phyloP scores from a whole-genome alignment of 2,113 vertebrate genomes.

The Sapayoa aenigma region DNA sequence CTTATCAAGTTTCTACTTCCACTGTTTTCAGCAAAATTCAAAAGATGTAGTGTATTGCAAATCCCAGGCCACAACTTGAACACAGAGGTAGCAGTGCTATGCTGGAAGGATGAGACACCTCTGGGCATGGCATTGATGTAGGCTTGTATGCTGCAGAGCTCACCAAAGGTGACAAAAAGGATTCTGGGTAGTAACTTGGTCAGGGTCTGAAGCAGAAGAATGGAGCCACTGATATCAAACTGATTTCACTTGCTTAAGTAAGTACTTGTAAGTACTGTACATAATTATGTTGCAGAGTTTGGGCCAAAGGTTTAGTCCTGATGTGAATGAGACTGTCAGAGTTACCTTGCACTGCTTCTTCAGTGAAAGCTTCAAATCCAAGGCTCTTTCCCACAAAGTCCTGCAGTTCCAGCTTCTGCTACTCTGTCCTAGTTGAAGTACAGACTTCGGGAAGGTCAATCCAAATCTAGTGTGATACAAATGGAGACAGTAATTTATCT shows the following conservation, averaged over 20 bases:
- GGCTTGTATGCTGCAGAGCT: rapidly evolving
- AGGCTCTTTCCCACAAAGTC: background rate
- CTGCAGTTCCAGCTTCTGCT: background rate
- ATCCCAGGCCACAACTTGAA: background rate
- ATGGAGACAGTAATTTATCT: background rate
- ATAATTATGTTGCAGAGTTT: background rate
- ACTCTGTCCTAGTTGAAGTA: background rate
- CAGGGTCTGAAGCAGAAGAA: background rate
- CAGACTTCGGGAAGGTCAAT: background rate
- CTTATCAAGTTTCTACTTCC: background rate
- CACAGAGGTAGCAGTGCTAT: background rate
- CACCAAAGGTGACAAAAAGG: background rate
- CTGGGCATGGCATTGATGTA: rapidly evolving
- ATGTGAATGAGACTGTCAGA: background rate
- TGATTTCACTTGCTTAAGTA: background rate
- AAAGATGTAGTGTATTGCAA: background rate
- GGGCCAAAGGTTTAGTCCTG: background rate
- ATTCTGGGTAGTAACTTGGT: rapidly evolving
- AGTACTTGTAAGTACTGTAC: background rate
- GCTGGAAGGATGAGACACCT: background rate
- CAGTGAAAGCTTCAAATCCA: background rate
- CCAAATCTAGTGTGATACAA: background rate
- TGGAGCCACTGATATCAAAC: background rate
- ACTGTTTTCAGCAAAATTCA: background rate
- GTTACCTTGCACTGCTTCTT: rapidly evolving